Evolutionary conservation across 2,797 vertebrate genomes (phyloP).

Genomic region (Pangasius macronema): DNA sequence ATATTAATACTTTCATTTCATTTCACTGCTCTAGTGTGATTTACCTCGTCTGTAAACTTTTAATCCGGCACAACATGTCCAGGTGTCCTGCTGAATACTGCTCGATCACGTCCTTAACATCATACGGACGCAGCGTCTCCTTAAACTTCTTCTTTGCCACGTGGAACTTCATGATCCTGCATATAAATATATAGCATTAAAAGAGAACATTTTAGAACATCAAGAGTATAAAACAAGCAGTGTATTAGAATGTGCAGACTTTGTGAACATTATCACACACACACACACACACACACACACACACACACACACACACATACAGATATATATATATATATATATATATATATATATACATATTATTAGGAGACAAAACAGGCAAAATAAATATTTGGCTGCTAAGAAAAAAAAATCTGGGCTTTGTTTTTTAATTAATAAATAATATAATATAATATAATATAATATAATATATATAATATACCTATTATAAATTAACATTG

Average conservation of each 20-base stretch:
- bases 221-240: background rate
- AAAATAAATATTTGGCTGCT: background rate
- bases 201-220: background rate
- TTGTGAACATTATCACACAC: background rate
- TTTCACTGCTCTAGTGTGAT: slow-evolving; percentile 18
- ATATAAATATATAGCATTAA: background rate
- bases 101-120: slow-evolving; percentile 98
- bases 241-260: background rate
- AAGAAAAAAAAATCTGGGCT: background rate
- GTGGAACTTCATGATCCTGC: slow-evolving; percentile 98
- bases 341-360: too few species aligned
- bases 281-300: too few species aligned
- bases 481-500: too few species aligned
- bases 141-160: slow-evolving; percentile 99
- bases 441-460: too few species aligned
- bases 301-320: too few species aligned
- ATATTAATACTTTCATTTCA: background rate
- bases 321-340: too few species aligned
- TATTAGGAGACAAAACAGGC: background rate
- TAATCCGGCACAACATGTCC: slow-evolving; percentile 98
- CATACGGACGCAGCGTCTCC: slow-evolving; percentile 94
- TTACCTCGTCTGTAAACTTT: slow-evolving; percentile 96
- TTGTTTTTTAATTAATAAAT: background rate
- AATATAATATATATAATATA: too few species aligned
- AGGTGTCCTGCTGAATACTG: slow-evolving; percentile 98